Conservation (phyloP, 2,888 invertebrate genomes). For the Drosophila siamana region DNA sequence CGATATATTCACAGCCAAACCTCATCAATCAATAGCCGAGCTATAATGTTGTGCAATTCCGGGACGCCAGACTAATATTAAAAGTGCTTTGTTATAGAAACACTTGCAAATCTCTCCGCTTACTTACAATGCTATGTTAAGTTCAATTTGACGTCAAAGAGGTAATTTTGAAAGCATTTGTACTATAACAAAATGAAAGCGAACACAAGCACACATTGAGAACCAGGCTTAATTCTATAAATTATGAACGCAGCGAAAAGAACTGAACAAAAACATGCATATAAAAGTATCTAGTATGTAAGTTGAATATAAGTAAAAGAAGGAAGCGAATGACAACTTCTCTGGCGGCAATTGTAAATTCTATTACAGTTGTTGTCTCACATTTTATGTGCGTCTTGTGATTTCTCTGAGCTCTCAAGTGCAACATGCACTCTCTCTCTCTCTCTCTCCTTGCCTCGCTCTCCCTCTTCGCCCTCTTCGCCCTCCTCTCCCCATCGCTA, state of each 20-base stretch:
- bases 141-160: not conserved
- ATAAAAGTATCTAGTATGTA: not conserved
- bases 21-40: too few species aligned
- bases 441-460: not conserved
- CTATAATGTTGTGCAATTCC: too few species aligned
- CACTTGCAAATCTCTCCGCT: too few species aligned
- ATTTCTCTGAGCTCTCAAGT: slow-evolving; percentile 59
- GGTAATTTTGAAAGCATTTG: not conserved
- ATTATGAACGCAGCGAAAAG: not conserved
- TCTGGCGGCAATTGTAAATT: slow-evolving; percentile 34
- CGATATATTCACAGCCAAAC: too few species aligned
- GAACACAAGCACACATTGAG: not conserved
- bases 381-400: slow-evolving; percentile 71
- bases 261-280: not conserved
- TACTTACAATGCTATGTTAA: not conserved
- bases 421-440: slow-evolving; percentile 38
- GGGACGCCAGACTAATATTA: too few species aligned
- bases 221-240: not conserved
- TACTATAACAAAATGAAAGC: not conserved
- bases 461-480: not conserved
- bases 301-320: not conserved
- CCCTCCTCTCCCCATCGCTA: not conserved
- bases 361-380: slow-evolving; percentile 41
- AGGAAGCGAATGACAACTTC: not conserved
- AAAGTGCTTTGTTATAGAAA: too few species aligned